Evolutionary conservation across 1,140 invertebrate genomes (phyloP), one percentile per base, ranked within the genome.

Genomic region (Whitmania pigra): DNA sequence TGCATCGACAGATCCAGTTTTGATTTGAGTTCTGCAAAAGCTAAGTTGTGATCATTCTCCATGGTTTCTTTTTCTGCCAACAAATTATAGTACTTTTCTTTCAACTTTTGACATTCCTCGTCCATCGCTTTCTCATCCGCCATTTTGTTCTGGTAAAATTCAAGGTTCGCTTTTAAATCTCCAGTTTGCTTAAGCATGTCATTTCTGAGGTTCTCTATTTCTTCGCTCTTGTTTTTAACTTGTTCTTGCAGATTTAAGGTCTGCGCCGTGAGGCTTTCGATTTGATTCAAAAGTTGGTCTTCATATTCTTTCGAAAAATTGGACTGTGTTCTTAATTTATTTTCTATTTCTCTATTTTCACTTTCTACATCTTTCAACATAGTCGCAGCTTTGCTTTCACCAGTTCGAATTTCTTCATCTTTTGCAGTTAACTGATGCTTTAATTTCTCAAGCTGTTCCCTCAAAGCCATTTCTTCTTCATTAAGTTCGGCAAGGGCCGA

Each of bases 261-360:
- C 18, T 25, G 57, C 22, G 11, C 7, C 18, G 57, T 25, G 18
- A 63, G 57, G 57, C 11, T 63, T 22, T 22, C 57, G 11, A 63
- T 63, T 63, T 63, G 22, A 25, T 31, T 31, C 20, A 63, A 25
- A 22, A 63, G 57, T 31, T 63, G 22, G 11, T 22, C 57, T 63
- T 63, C 57, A 31, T 31, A 31, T 7, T 63, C 57, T n/a, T 31
- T 63, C 57, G 57, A 63, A 25, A 63, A 63, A 63, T 25, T 25
- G 57, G 29, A 63, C 2, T n/a, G 22, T 25, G 22, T 63, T 63
- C 22, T 0, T 63, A 25, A 22, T 63, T 1, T 63, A 22, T 0
- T 31, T 63, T 63, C 20, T 17, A 4, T 18, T 13, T 25, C 22
- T 63, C 2, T 25, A 22, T 63, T 63, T 63, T 22, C 57, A 5